Conservation (phyloP, 2,888 invertebrate species). For the Orthonevra nobilis region DNA sequence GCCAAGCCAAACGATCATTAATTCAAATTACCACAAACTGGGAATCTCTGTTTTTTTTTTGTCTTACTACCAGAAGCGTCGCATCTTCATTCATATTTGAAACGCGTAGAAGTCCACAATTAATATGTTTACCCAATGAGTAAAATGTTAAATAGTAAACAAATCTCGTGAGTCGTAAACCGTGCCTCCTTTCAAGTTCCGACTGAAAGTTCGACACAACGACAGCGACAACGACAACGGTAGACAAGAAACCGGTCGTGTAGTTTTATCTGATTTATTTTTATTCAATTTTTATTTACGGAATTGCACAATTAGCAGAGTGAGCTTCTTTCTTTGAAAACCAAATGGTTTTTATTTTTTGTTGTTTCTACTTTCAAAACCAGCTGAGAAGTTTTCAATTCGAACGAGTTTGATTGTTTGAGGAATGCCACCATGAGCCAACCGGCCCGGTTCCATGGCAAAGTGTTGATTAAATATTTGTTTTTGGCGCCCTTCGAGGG, state of each 20-base stretch:
- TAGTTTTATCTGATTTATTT: slow-evolving; percentile 1
- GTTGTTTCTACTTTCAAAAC: neutral
- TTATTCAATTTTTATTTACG: slow-evolving; percentile 15
- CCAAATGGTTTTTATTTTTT: slow-evolving; percentile 14
- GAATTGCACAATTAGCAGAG: slow-evolving; percentile 31
- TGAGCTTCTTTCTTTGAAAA: slow-evolving; percentile 28
- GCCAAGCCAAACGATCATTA: slow-evolving; percentile 7
- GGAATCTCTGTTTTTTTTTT: too few species aligned
- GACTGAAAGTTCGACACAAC: neutral
- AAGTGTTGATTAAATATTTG: neutral
- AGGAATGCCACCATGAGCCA: slow-evolving; percentile 13
- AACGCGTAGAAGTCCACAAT: slow-evolving; percentile 42
- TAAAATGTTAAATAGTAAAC: slow-evolving; percentile 44
- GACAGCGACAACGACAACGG: neutral
- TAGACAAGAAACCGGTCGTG: slow-evolving; percentile 39
- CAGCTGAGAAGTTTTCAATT: slow-evolving; percentile 22
- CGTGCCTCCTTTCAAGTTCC: slow-evolving; percentile 5
- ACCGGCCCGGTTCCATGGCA: neutral
- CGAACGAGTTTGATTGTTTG: slow-evolving; percentile 28
- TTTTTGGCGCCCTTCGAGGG: slow-evolving; percentile 1
- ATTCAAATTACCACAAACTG: slow-evolving; percentile 8
- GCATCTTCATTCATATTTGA: slow-evolving; percentile 42
- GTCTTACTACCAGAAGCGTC: too few species aligned
- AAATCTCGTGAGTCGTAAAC: slow-evolving; percentile 23
- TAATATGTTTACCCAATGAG: slow-evolving; percentile 47